Conservation (phyloP, 2,888 invertebrate genomes). For the Sminthurides aquaticus region DNA sequence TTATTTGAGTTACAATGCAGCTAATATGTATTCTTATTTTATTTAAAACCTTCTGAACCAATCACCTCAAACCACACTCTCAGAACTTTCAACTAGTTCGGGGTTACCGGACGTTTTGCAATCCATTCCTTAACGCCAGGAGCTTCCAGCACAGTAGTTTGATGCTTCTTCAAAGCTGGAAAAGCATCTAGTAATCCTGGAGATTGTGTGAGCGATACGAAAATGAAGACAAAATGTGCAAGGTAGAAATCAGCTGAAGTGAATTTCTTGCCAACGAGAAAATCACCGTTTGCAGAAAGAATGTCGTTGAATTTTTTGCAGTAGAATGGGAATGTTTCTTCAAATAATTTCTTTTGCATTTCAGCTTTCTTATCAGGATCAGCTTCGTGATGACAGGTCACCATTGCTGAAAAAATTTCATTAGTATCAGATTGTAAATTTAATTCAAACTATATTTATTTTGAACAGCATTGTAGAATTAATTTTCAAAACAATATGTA, state of each 20-base stretch:
- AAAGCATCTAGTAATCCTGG: background rate
- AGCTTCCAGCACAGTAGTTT: background rate
- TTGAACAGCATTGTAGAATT: too few relatives aligned
- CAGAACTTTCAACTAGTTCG: too few relatives aligned
- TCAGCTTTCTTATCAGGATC: conserved; percentile 8
- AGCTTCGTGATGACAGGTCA: background rate
- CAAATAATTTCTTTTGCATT: background rate
- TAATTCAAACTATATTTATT: too few relatives aligned
- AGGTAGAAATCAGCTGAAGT: conserved; percentile 14
- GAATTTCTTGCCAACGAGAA: conserved; percentile 2
- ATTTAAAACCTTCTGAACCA: too few relatives aligned
- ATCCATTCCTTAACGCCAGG: background rate
- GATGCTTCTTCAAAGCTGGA: background rate
- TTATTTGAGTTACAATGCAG: too few relatives aligned
- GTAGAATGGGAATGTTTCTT: conserved; percentile 5
- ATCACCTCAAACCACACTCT: too few relatives aligned
- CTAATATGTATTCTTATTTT: too few relatives aligned
- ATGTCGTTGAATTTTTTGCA: conserved; percentile 1
- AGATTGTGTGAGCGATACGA: background rate
- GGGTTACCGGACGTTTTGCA: background rate
- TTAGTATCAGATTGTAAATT: too few relatives aligned
- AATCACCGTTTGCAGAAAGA: conserved; percentile 6
- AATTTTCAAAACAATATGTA: too few relatives aligned
- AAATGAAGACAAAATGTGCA: conserved; percentile 4
- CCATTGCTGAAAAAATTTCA: background rate